Conservation (phyloP, 2,888 invertebrate species). For the Cacoxenus indagator region DNA sequence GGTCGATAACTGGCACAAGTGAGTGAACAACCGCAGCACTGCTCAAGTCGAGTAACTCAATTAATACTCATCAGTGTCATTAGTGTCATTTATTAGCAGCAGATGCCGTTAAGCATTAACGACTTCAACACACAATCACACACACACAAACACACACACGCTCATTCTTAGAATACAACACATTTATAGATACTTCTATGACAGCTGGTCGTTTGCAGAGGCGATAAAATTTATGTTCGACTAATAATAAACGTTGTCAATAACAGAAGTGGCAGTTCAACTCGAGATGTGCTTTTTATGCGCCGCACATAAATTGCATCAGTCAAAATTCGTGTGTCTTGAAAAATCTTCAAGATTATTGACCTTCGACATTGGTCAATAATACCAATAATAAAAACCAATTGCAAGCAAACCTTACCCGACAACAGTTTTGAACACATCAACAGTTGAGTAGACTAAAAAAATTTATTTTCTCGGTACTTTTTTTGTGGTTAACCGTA, state of each 20-base stretch:
- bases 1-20: not conserved
- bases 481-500: too few relatives aligned
- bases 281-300: not conserved
- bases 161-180: conserved; percentile 18
- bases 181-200: conserved; percentile 2
- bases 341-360: too few relatives aligned
- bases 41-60: conserved; percentile 44
- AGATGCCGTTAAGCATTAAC: conserved; percentile 45
- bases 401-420: too few relatives aligned
- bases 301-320: too few relatives aligned
- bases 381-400: too few relatives aligned
- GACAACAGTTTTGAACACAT: too few relatives aligned
- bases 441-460: too few relatives aligned
- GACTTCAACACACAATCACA: conserved; percentile 38
- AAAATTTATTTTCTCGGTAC: too few relatives aligned
- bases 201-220: conserved; percentile 32
- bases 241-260: not conserved
- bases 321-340: too few relatives aligned
- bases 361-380: too few relatives aligned
- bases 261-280: not conserved
- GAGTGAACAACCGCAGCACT: not conserved
- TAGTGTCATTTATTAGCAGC: conserved; percentile 55
- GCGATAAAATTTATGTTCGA: conserved; percentile 28
- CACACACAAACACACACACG: not conserved
- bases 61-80: conserved; percentile 64